Conservation (phyloP, 2,888 invertebrate genomes). For the Lasioglossum oenotherae region DNA sequence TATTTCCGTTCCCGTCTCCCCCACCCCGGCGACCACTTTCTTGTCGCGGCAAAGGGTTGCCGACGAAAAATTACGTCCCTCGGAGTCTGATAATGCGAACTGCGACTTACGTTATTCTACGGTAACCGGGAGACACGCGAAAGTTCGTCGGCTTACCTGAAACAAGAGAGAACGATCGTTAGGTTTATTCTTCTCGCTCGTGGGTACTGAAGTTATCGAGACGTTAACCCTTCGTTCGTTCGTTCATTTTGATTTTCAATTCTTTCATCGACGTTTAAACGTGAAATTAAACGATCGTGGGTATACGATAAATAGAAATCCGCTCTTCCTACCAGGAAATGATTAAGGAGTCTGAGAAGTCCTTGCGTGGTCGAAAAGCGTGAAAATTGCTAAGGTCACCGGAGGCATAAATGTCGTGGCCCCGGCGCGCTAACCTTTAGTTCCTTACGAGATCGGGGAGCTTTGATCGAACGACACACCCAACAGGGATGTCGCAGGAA, state of each 20-base stretch:
- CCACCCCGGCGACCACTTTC: neutral
- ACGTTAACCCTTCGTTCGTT: neutral
- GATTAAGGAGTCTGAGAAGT: neutral
- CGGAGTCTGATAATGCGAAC: neutral
- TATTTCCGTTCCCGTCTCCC: slow-evolving; percentile 26
- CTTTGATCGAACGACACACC: slow-evolving; percentile 47
- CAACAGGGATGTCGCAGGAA: slow-evolving; percentile 43
- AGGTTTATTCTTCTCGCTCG: neutral
- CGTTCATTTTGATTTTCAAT: neutral
- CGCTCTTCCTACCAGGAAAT: neutral
- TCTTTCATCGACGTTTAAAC: no score
- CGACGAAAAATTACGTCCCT: slow-evolving; percentile 61
- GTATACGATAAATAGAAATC: neutral
- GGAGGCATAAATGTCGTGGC: slow-evolving; percentile 31
- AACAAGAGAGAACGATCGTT: slow-evolving; percentile 8
- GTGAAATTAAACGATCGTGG: no score
- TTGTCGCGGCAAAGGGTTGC: slow-evolving; percentile 28
- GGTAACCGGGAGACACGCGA: neutral
- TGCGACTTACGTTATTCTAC: slow-evolving; percentile 17
- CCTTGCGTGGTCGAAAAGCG: neutral
- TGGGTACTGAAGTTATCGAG: neutral
- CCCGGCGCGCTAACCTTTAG: slow-evolving; percentile 22
- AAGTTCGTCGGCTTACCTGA: slow-evolving; percentile 20
- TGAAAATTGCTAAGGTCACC: neutral
- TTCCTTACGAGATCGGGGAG: slow-evolving; percentile 16